Conservation (phyloP, 2,113 vertebrate genomes). For the Cephalopholis sonnerati region DNA sequence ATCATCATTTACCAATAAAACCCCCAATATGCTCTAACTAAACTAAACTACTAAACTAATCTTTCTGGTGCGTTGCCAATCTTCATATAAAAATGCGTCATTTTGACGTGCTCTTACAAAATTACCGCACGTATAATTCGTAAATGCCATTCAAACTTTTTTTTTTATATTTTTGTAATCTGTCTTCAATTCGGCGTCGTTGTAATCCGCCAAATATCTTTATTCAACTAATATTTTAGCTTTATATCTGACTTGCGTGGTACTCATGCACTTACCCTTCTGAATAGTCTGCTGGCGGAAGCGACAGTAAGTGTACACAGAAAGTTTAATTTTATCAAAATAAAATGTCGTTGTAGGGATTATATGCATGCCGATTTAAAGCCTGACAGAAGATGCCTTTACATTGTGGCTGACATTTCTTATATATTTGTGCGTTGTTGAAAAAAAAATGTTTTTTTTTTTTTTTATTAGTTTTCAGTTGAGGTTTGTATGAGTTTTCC, state of each 20-base stretch:
- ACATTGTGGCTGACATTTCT: neutral
- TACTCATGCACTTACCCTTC: too few relatives aligned
- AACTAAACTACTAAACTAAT: too few relatives aligned
- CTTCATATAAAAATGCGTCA: neutral
- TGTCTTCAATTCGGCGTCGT: neutral
- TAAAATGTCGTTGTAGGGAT: neutral
- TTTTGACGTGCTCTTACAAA: neutral
- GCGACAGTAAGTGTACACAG: neutral
- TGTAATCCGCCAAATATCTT: neutral
- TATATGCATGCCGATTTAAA: neutral
- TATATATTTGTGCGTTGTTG: neutral
- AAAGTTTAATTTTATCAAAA: neutral
- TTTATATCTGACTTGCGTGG: too few relatives aligned
- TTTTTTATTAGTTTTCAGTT: neutral
- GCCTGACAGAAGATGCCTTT: rapidly evolving
- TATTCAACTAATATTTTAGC: too few relatives aligned
- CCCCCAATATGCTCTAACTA: too few relatives aligned
- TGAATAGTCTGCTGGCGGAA: too few relatives aligned
- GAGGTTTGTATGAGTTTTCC: neutral
- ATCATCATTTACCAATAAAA: neutral
- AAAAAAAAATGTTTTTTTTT: neutral
- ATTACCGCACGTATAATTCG: rapidly evolving
- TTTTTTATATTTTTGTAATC: too few relatives aligned
- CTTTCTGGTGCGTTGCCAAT: neutral
- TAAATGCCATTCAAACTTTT: neutral